phyloP scores from a whole-genome alignment of 64 coral and sea anemone genomes.

The Catalaphyllia jardinei region DNA sequence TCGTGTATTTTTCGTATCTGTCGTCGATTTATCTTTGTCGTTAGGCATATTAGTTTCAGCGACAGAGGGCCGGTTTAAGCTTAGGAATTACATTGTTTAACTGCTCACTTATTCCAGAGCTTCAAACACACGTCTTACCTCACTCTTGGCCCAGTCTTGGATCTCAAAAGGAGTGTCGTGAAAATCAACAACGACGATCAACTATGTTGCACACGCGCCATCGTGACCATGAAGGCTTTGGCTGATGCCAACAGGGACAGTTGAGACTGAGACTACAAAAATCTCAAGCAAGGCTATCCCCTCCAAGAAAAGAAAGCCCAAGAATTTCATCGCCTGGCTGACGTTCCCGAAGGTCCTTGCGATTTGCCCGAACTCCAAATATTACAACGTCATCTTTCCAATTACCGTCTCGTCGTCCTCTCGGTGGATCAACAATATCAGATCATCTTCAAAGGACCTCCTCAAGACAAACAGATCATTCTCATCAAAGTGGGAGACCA shows the following conservation, averaged over 20 bases:
- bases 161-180: conserved; percentile 7
- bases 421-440: conserved; percentile 41
- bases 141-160: no score
- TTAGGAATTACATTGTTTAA: no score
- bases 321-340: conserved; percentile 48
- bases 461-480: no score
- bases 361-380: conserved; percentile 45
- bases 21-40: no score
- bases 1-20: no score
- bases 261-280: background rate
- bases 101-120: no score
- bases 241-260: background rate
- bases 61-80: no score
- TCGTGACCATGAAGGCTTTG: conserved; percentile 9
- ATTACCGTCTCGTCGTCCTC: conserved; percentile 59
- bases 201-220: conserved; percentile 35
- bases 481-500: conserved; percentile 21
- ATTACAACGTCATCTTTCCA: conserved; percentile 1
- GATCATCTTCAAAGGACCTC: conserved; percentile 43
- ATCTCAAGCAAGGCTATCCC: background rate
- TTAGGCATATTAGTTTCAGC: no score
- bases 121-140: no score
- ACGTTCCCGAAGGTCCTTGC: conserved; percentile 30
- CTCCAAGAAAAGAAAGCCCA: background rate
- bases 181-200: conserved; percentile 48